These are phyloP conservation scores for Lasioglossum albipes DNA, from an alignment of 1,140 invertebrate genomes.

Conservation along the genomic window DNA sequence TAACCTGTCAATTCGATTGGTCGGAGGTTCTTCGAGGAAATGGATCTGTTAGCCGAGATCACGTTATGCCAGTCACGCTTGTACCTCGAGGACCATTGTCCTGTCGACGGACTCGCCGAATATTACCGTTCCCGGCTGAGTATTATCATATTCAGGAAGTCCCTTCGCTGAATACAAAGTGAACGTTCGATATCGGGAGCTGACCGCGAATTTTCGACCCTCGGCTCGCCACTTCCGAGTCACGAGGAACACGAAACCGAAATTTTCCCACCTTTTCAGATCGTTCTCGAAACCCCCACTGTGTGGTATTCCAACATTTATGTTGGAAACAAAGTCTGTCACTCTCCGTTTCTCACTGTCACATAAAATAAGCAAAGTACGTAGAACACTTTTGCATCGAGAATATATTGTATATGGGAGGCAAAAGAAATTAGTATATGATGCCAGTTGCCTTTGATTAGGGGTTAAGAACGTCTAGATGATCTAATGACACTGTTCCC, in stretches of 20 bases:
- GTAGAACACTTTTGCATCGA: too few relatives aligned
- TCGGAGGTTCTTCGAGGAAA: constrained; percentile 44
- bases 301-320: too few relatives aligned
- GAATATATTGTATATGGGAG: too few relatives aligned
- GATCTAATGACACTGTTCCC: too few relatives aligned
- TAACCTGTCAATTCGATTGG: neutral
- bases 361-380: too few relatives aligned
- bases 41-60: constrained; percentile 30
- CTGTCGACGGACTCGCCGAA: constrained; percentile 46
- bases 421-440: too few relatives aligned
- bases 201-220: constrained; percentile 31
- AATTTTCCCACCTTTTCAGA: too few relatives aligned
- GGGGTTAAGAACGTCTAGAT: too few relatives aligned
- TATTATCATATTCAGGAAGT: constrained; percentile 57
- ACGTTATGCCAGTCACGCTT: constrained; percentile 44
- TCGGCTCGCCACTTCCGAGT: neutral
- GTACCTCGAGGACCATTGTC: constrained; percentile 48
- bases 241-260: constrained; percentile 9
- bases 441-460: too few relatives aligned
- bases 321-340: too few relatives aligned
- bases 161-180: constrained; percentile 34
- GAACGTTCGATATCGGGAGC: constrained; percentile 25
- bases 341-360: too few relatives aligned
- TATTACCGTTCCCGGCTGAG: constrained; percentile 46
- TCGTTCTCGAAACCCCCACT: too few relatives aligned